Base-by-base conservation (phyloP, 2,888 invertebrate genomes). In the Stenolophus ochropezus region DNA sequence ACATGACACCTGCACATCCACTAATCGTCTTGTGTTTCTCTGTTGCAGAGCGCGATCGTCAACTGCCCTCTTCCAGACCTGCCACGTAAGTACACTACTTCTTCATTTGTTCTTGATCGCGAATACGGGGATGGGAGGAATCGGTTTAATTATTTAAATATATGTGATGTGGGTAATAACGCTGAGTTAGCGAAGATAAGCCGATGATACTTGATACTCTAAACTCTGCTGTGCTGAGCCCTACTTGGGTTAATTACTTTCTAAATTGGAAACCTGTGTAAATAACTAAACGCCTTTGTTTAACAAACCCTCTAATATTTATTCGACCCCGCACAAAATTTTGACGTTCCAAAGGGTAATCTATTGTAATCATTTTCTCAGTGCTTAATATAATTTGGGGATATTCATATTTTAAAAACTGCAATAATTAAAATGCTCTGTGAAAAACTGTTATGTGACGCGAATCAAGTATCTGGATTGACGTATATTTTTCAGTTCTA, bases 31-130 rank as follows among this genome's bases (percentile, higher is more conserved):
- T 14, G 14, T 76, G 53, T 58, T 76, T 83, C 86, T 88, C 86
- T 90, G 88, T 91, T 91, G 85, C 90, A 91, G 91, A 90, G 87
- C 90, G 90, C 83, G 91, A 91, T 85, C 89, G 90, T 85, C 90
- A 90, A 84, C 85, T 86, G 84, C 85, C 89, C 11, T 61, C 61
- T 83, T 89, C 87, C 84, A 88, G 90, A 84, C 87, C 89, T 83
- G 89, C 90, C 84, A 88, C 90, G 91, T 91, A 89, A 91, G 91
- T 91, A 90, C 85, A 79, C 53, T 23, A 23, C 80, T 81, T 47
- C 76, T 82, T 83, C 65, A 47, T 78, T 76, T 33, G 14, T 33
- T 33, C n/a, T 58, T 58, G 58, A 18, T 42, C 11, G 11, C 6
- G 20, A 6, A 56, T 56, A 20, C 20, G 8, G 6, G 33, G 56